Conservation (phyloP, 2,888 invertebrate genomes). For the Serripes groenlandicus region DNA sequence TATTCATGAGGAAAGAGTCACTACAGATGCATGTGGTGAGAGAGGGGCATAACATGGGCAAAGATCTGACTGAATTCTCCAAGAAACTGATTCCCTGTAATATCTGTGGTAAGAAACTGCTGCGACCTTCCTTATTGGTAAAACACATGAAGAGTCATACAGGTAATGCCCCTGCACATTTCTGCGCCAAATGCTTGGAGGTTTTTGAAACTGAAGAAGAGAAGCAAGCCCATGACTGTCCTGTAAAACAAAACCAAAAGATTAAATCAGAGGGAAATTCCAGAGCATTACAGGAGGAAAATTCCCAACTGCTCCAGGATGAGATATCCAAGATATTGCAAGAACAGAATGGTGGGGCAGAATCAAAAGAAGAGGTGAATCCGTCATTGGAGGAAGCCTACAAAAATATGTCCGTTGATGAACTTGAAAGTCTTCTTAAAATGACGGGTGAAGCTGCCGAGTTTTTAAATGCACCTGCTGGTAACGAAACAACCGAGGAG, state of each 20-base stretch:
- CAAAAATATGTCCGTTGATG: slow-evolving; percentile 16
- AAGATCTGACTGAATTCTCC: slow-evolving; percentile 7
- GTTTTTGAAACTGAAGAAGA: slow-evolving; percentile 20
- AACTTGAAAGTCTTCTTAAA: slow-evolving; percentile 18
- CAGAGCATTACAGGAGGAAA: not conserved
- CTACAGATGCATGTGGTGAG: slow-evolving; percentile 19
- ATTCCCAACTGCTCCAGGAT: not conserved
- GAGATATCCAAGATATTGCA: slow-evolving; percentile 4
- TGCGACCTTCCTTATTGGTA: not conserved
- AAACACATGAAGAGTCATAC: slow-evolving; percentile 19
- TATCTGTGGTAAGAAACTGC: slow-evolving; percentile 15
- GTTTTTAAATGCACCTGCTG: not conserved
- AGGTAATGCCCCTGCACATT: not conserved
- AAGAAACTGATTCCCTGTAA: slow-evolving; percentile 8
- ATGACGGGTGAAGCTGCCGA: slow-evolving; percentile 16
- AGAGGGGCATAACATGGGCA: slow-evolving; percentile 1
- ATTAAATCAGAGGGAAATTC: not conserved
- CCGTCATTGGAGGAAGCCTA: not conserved
- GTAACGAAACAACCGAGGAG: not conserved
- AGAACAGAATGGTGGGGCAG: not conserved
- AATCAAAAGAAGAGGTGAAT: not conserved
- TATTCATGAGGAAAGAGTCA: slow-evolving; percentile 16
- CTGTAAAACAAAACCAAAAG: not conserved
- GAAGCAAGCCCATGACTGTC: slow-evolving; percentile 1
- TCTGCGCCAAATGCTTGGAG: not conserved